phyloP scores from a whole-genome alignment of 2,888 invertebrate species.

The Trypoxylon attenuatum region DNA sequence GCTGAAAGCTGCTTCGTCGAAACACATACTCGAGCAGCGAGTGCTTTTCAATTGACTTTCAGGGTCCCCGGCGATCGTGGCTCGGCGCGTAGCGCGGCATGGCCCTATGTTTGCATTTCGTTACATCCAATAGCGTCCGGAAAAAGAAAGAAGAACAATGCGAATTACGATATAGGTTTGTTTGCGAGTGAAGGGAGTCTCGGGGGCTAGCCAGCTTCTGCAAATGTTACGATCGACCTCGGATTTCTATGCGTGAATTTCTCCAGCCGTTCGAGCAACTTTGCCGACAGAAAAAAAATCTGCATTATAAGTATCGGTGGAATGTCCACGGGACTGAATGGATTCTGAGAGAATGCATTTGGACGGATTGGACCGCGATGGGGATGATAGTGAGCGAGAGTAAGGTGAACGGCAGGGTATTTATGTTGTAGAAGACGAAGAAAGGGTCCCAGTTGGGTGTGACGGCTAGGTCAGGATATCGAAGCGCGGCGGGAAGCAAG shows the following conservation, averaged over 20 bases:
- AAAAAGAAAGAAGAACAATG: slow-evolving; percentile 68
- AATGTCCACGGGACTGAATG: slow-evolving; percentile 54
- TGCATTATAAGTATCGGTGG: too few relatives aligned
- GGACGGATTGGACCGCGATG: neutral
- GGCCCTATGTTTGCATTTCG: slow-evolving; percentile 71
- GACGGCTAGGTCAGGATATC: too few relatives aligned
- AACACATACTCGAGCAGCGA: slow-evolving; percentile 27
- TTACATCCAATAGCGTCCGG: slow-evolving; percentile 70
- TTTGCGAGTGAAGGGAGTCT: slow-evolving; percentile 61
- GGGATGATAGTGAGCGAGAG: too few relatives aligned
- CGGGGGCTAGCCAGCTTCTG: slow-evolving; percentile 51
- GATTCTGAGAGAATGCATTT: slow-evolving; percentile 17
- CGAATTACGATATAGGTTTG: slow-evolving; percentile 73
- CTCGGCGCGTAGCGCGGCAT: slow-evolving; percentile 43
- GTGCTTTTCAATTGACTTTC: slow-evolving; percentile 30
- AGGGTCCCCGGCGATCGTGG: slow-evolving; percentile 55
- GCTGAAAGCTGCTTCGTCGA: slow-evolving; percentile 27
- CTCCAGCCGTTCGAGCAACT: slow-evolving; percentile 18
- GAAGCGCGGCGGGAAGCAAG: slow-evolving; percentile 30
- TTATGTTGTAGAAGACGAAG: slow-evolving; percentile 35
- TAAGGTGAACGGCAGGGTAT: slow-evolving; percentile 43
- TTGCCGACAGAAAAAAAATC: too few relatives aligned
- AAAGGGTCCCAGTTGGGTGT: too few relatives aligned
- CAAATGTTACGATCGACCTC: slow-evolving; percentile 48
- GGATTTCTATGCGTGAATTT: slow-evolving; percentile 51